Conservation (phyloP, 2,797 vertebrate genomes). For the Darevskia mixta region DNA sequence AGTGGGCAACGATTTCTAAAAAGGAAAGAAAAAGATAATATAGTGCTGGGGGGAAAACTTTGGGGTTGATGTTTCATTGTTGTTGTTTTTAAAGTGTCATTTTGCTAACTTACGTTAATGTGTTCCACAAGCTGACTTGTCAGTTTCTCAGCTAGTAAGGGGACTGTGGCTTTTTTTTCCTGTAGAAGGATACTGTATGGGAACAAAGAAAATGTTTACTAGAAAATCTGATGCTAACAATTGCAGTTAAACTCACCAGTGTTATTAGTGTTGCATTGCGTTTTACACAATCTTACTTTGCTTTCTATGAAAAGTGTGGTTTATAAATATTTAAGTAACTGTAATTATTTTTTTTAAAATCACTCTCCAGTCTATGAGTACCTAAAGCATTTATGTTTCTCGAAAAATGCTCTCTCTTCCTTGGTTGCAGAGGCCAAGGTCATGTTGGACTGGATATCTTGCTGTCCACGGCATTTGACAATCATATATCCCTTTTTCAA, state of each 20-base stretch:
- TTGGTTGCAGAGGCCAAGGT: slow-evolving; percentile 80
- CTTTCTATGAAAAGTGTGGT: too few relatives aligned
- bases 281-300: too few relatives aligned
- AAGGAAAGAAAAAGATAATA: background rate
- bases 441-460: slow-evolving; percentile 84
- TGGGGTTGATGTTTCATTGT: background rate
- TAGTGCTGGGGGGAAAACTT: background rate
- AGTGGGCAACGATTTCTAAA: slow-evolving; percentile 75
- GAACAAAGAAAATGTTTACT: background rate
- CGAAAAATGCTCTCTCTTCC: slow-evolving; percentile 86
- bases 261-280: too few relatives aligned
- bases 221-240: rapidly evolving
- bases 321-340: too few relatives aligned
- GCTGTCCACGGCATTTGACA: slow-evolving; percentile 89
- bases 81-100: background rate
- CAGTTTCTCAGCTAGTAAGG: slow-evolving; percentile 87
- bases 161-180: slow-evolving; percentile 83
- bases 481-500: slow-evolving; percentile 93
- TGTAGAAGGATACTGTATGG: slow-evolving; percentile 78
- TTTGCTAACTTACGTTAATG: slow-evolving; percentile 81
- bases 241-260: background rate
- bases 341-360: too few relatives aligned
- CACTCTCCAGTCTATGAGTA: slow-evolving; percentile 46
- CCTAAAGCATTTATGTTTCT: slow-evolving; percentile 81
- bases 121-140: slow-evolving; percentile 88